Evolutionary conservation across 2,797 vertebrate species (phyloP).

Genomic region (Schizopygopsis malacanthus): DNA sequence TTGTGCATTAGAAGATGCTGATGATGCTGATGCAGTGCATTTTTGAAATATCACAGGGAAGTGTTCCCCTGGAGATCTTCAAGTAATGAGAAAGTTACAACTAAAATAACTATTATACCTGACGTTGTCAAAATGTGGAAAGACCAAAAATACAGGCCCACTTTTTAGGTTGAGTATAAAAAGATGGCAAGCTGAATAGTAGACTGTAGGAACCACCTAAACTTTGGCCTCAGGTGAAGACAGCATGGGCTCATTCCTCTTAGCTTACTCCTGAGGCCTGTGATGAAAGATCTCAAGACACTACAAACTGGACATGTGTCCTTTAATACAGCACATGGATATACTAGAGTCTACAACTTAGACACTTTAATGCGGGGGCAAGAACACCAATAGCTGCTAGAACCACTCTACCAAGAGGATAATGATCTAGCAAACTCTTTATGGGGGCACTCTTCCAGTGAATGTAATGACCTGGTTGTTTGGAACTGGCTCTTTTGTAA

Average conservation of each 20-base stretch:
- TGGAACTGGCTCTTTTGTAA: background rate
- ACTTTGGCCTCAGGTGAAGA: background rate
- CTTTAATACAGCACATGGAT: background rate
- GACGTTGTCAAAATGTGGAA: background rate
- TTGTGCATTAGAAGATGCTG: conserved; percentile 17
- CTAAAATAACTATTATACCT: background rate
- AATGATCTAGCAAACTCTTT: background rate
- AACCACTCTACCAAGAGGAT: background rate
- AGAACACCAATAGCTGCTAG: background rate
- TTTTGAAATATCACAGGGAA: conserved; percentile 18
- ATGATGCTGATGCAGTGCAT: conserved; percentile 1
- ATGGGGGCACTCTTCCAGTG: background rate
- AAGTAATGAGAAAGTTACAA: conserved; percentile 15
- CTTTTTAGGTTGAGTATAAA: background rate
- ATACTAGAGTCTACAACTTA: background rate
- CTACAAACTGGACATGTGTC: background rate
- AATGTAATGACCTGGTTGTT: conserved; percentile 13
- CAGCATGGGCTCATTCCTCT: background rate
- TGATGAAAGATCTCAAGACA: conserved; percentile 5
- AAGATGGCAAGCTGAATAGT: background rate
- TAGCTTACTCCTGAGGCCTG: background rate
- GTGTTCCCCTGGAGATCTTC: conserved; percentile 1
- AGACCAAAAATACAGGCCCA: background rate
- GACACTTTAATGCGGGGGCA: background rate
- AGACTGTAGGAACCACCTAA: background rate